Evolutionary conservation across 2,113 vertebrate genomes (phyloP).

Genomic region (Tursiops truncatus): DNA sequence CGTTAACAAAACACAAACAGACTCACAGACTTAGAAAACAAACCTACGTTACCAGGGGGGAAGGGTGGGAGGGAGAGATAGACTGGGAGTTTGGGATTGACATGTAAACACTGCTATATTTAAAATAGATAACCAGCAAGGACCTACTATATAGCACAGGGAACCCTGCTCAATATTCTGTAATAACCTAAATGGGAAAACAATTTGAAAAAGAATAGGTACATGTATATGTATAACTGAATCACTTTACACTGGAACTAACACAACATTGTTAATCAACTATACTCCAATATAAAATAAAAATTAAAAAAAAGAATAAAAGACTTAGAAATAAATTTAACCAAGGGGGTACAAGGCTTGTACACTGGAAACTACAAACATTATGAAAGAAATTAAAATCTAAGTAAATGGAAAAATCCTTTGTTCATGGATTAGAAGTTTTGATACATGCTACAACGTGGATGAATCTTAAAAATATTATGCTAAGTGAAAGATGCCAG

Average conservation of each 20-base stretch:
- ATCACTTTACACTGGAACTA: too few species aligned
- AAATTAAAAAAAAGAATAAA: background rate
- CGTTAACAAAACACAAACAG: too few species aligned
- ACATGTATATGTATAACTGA: too few species aligned
- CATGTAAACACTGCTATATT: too few species aligned
- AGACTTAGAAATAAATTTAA: background rate
- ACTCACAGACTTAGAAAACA: background rate
- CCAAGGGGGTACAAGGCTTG: background rate
- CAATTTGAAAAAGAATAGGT: too few species aligned
- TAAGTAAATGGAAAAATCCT: background rate
- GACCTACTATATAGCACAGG: too few species aligned
- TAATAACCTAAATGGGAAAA: too few species aligned
- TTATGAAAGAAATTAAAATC: background rate
- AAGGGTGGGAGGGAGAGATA: background rate
- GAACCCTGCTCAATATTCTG: too few species aligned
- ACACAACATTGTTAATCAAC: too few species aligned
- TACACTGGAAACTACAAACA: background rate
- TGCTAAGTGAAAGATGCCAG: background rate
- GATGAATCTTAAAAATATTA: background rate
- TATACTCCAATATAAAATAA: too few species aligned
- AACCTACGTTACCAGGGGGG: background rate
- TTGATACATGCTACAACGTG: background rate
- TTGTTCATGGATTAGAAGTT: background rate
- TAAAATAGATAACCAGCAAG: too few species aligned
- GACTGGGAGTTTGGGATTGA: background rate